These are phyloP conservation scores for Spea multiplicata DNA, from an alignment of 2,113 vertebrate genomes.

Conservation along the genomic window DNA sequence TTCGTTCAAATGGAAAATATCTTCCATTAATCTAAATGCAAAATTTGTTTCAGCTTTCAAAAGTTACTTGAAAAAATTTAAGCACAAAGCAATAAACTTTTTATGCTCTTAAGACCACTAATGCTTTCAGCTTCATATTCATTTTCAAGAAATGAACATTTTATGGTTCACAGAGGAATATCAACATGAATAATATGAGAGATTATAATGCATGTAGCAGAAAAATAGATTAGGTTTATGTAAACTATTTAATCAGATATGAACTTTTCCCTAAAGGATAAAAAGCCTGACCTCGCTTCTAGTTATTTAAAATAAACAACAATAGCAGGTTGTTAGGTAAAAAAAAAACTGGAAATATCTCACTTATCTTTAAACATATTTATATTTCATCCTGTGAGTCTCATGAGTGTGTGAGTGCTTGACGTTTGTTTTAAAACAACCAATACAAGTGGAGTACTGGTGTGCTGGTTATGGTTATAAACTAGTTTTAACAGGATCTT, in stretches of 20 bases:
- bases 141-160: slow-evolving; percentile 80
- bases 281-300: slow-evolving; percentile 74
- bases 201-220: slow-evolving; percentile 75
- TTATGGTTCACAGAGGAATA: slow-evolving; percentile 81
- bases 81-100: slow-evolving; percentile 79
- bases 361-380: slow-evolving; percentile 21
- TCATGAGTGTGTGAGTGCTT: neutral
- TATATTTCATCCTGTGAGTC: slow-evolving; percentile 1
- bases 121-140: slow-evolving; percentile 79
- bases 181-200: slow-evolving; percentile 79
- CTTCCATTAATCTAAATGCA: slow-evolving; percentile 83
- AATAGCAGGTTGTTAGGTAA: slow-evolving; percentile 57
- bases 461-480: neutral
- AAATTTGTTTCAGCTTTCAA: slow-evolving; percentile 75
- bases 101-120: slow-evolving; percentile 80
- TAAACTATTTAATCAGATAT: slow-evolving; percentile 81
- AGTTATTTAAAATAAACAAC: slow-evolving; percentile 66
- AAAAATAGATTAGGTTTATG: slow-evolving; percentile 78
- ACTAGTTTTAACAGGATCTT: neutral
- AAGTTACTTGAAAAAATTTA: slow-evolving; percentile 81
- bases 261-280: slow-evolving; percentile 74
- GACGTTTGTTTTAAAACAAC: no score
- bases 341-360: slow-evolving; percentile 1
- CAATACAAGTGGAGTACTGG: neutral
- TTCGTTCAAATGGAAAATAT: slow-evolving; percentile 76